Conservation (phyloP, 2,888 invertebrate species). For the Hofmannophila pseudospretella region DNA sequence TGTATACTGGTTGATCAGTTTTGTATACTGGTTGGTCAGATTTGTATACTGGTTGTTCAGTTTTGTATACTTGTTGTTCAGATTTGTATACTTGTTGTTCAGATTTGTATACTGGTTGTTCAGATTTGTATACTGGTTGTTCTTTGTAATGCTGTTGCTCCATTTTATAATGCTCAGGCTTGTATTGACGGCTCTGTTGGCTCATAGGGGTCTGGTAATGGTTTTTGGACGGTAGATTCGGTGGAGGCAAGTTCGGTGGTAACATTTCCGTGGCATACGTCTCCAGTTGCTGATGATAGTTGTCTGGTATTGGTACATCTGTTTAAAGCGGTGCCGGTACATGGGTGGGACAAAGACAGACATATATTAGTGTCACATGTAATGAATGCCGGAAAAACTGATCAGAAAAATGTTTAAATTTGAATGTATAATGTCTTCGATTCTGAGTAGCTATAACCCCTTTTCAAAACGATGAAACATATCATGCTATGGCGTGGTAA, state of each 20-base stretch:
- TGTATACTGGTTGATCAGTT: constrained; percentile 31
- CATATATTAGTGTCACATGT: constrained; percentile 33
- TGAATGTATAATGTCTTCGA: too few relatives aligned
- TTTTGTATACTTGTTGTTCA: constrained; percentile 16
- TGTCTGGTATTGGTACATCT: constrained; percentile 61
- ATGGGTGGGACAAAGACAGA: constrained; percentile 27
- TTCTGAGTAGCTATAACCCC: too few relatives aligned
- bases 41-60: constrained; percentile 13
- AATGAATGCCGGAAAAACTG: constrained; percentile 13
- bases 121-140: constrained; percentile 20
- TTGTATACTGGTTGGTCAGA: constrained; percentile 11
- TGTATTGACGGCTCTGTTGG: constrained; percentile 22
- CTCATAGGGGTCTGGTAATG: constrained; percentile 56
- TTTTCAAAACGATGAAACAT: too few relatives aligned
- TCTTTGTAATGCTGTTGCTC: constrained; percentile 39
- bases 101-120: constrained; percentile 25
- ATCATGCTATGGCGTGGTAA: too few relatives aligned
- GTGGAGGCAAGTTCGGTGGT: constrained; percentile 41
- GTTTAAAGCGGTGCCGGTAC: constrained; percentile 14
- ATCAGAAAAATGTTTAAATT: constrained; percentile 25
- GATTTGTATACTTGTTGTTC: constrained; percentile 18
- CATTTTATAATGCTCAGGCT: constrained; percentile 1
- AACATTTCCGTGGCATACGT: constrained; percentile 70
- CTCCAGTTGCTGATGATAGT: constrained; percentile 71
- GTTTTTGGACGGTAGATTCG: constrained; percentile 56